phyloP scores from a whole-genome alignment of 2,888 invertebrate species.

The Habrosyne pyritoides region DNA sequence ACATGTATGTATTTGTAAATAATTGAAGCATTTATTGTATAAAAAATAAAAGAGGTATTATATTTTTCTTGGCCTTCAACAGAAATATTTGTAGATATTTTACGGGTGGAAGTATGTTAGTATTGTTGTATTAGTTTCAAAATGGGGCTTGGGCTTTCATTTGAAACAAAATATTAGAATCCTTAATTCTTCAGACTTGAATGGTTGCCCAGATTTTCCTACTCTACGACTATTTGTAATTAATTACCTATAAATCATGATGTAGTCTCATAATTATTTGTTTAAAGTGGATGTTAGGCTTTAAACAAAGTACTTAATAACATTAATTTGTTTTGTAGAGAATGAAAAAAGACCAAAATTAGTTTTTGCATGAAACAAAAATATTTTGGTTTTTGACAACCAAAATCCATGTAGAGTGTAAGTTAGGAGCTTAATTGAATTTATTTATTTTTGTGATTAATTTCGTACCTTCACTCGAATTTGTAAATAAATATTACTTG shows the following conservation, averaged over 20 bases:
- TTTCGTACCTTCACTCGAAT: constrained; percentile 75
- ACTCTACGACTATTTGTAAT: constrained; percentile 19
- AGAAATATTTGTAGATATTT: constrained; percentile 58
- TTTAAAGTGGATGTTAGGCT: constrained; percentile 66
- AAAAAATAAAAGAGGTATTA: constrained; percentile 72
- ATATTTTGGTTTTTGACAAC: constrained; percentile 63
- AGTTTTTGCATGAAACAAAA: constrained; percentile 51
- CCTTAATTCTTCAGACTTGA: background rate
- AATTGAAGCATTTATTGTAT: constrained; percentile 72
- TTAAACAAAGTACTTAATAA: constrained; percentile 64
- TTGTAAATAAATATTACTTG: constrained; percentile 78
- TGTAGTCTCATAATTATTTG: constrained; percentile 55
- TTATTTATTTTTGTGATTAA: constrained; percentile 80
- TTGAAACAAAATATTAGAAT: background rate
- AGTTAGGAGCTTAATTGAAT: constrained; percentile 66
- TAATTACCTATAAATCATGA: constrained; percentile 30
- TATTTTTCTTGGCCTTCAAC: constrained; percentile 78
- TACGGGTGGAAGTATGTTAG: constrained; percentile 40
- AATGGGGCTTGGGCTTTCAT: constrained; percentile 12
- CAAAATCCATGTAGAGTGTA: constrained; percentile 70
- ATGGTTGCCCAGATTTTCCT: background rate
- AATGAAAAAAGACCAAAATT: constrained; percentile 64
- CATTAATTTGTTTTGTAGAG: constrained; percentile 56
- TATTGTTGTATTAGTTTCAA: constrained; percentile 31
- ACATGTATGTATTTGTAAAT: constrained; percentile 78